A percentile compares a stretch with the other conserved stretches of the same genome.
phyloP scores from a whole-genome alignment of 2,888 invertebrate species.

The Campopleginae sp. region DNA sequence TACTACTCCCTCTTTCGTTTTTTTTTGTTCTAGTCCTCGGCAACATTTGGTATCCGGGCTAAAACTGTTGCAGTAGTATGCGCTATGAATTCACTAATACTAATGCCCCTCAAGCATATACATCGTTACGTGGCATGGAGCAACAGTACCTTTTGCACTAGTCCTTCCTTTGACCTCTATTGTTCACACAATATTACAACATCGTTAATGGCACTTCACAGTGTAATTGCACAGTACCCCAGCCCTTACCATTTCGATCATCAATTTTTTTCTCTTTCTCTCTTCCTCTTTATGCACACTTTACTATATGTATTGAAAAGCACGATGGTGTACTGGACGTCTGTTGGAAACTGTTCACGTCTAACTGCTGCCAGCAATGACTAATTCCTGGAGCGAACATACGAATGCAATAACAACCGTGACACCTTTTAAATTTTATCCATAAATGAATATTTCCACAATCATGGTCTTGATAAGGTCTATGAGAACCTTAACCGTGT shows the following conservation, averaged over 20 bases:
- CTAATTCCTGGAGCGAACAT: not conserved
- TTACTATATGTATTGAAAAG: not conserved
- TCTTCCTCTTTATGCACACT: slow-evolving; percentile 1
- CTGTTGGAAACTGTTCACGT: not conserved
- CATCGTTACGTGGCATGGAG: slow-evolving; percentile 20
- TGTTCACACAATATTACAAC: slow-evolving; percentile 71
- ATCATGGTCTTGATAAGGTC: not conserved
- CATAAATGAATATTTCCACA: not conserved
- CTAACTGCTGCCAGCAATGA: slow-evolving; percentile 11
- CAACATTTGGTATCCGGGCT: slow-evolving; percentile 80
- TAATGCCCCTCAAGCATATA: slow-evolving; percentile 12
- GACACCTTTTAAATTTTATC: not conserved
- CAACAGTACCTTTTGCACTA: slow-evolving; percentile 44
- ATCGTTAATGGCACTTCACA: slow-evolving; percentile 80
- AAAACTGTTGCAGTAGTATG: slow-evolving; percentile 57
- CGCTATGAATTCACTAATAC: slow-evolving; percentile 52
- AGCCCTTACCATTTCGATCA: slow-evolving; percentile 58
- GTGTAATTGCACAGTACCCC: slow-evolving; percentile 74
- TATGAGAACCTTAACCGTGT: not conserved
- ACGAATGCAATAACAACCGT: not conserved
- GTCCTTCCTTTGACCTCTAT: slow-evolving; percentile 61
- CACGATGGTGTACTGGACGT: slow-evolving; percentile 1
- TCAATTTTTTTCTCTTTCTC: slow-evolving; percentile 23
- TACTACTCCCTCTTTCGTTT: slow-evolving; percentile 41
- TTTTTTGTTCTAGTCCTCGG: slow-evolving; percentile 77